A percentile compares a stretch with the other conserved stretches of the same genome.
phyloP scores from a whole-genome alignment of 2,113 vertebrate genomes.

The Ameiurus melas region DNA sequence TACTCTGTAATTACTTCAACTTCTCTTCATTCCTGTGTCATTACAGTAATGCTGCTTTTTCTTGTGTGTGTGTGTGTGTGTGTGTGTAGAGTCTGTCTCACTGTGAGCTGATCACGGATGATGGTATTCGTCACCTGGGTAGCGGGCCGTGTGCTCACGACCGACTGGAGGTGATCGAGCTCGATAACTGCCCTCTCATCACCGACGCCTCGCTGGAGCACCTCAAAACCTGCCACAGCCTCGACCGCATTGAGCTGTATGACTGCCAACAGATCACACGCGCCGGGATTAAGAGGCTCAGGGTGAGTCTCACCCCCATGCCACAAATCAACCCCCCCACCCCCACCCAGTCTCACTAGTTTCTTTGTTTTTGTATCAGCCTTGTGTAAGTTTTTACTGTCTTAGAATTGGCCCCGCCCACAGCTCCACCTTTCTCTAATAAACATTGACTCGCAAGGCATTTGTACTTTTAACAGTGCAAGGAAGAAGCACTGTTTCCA shows the following conservation, averaged over 20 bases:
- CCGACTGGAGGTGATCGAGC: constrained; percentile 93
- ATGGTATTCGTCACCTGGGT: constrained; percentile 94
- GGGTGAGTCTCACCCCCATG: constrained; percentile 79
- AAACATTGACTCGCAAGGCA: background rate
- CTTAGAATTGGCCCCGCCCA: background rate
- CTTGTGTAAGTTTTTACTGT: background rate
- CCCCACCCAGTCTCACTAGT: background rate
- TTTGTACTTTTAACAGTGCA: background rate
- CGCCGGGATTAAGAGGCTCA: constrained; percentile 96
- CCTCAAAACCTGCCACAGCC: constrained; percentile 95
- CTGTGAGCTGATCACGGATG: constrained; percentile 98
- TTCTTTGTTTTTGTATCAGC: background rate
- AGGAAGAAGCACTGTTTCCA: background rate
- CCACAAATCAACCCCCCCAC: no score
- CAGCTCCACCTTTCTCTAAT: background rate
- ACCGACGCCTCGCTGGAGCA: constrained; percentile 97
- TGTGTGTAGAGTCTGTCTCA: constrained; percentile 88
- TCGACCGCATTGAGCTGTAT: constrained; percentile 97
- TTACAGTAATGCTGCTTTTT: background rate
- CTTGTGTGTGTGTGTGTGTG: background rate
- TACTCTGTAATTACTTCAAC: background rate
- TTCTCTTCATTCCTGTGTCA: background rate
- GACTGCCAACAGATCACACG: constrained; percentile 98
- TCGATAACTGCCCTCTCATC: constrained; percentile 98
- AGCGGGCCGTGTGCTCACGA: constrained; percentile 96